Evolutionary conservation across 2,888 invertebrate genomes (phyloP).

Genomic region (Chalcis sispes): DNA sequence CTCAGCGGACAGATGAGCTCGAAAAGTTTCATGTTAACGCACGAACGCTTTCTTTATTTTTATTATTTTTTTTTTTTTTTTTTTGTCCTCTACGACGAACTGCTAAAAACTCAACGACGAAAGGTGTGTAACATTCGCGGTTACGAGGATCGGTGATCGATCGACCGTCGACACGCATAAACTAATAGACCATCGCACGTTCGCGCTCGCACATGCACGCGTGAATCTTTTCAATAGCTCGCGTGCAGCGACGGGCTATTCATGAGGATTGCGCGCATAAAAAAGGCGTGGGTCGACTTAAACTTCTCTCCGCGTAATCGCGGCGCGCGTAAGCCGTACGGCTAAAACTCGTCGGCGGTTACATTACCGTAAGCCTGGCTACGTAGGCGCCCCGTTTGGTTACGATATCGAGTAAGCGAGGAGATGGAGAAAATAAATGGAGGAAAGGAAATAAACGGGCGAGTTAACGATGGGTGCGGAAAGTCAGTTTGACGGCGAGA

Average conservation of each 20-base stretch:
- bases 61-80: no score
- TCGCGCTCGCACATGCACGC: neutral
- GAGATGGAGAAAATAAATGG: neutral
- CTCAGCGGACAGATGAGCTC: constrained; percentile 50
- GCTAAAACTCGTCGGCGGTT: neutral
- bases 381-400: constrained; percentile 37
- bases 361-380: constrained; percentile 13
- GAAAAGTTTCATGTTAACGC: constrained; percentile 48
- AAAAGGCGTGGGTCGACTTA: constrained; percentile 32
- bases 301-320: neutral
- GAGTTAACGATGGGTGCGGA: no score
- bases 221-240: no score
- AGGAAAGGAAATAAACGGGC: constrained; percentile 7
- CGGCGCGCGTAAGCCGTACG: neutral
- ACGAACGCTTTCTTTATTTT: no score
- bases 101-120: neutral
- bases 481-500: no score
- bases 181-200: constrained; percentile 27
- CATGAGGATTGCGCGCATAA: constrained; percentile 20
- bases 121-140: neutral
- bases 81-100: constrained; percentile 7
- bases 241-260: neutral
- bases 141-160: constrained; percentile 10
- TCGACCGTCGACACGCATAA: constrained; percentile 9
- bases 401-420: constrained; percentile 11